These are phyloP conservation scores for Urocolius indicus DNA, from an alignment of 2,113 vertebrate species.

Conservation along the genomic window DNA sequence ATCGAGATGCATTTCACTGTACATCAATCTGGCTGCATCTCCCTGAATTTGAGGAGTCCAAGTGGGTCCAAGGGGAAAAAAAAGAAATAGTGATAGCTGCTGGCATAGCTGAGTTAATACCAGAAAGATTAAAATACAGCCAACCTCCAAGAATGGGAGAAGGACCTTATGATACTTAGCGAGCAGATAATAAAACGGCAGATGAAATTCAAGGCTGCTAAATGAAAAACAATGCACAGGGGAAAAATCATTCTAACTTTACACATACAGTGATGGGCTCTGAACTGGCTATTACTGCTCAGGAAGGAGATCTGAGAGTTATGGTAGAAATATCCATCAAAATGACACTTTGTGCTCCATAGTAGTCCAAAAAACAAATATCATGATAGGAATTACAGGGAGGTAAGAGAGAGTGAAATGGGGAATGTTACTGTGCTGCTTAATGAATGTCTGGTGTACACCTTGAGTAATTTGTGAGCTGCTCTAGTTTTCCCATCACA, in stretches of 20 bases:
- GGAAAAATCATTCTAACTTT: constrained; percentile 27
- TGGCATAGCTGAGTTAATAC: background rate
- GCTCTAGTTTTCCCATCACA: background rate
- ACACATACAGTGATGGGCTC: background rate
- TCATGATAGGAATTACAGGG: background rate
- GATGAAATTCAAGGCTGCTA: constrained; percentile 56
- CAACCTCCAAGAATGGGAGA: background rate
- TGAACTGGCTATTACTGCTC: constrained; percentile 21
- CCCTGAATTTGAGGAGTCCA: background rate
- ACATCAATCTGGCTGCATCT: background rate
- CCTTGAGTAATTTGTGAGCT: background rate
- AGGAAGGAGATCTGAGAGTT: constrained; percentile 18
- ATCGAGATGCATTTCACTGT: background rate
- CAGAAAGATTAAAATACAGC: constrained; percentile 29
- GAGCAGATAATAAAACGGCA: constrained; percentile 12
- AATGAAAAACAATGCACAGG: constrained; percentile 62
- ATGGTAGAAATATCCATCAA: constrained; percentile 31
- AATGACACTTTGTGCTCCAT: background rate
- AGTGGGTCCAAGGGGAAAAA: background rate
- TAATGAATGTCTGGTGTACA: background rate
- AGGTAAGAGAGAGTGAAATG: background rate
- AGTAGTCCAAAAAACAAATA: background rate
- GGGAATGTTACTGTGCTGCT: background rate
- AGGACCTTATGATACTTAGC: constrained; percentile 39
- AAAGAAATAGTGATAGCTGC: background rate